Base-by-base conservation (phyloP, 2,113 vertebrate genomes). In the Paratilapia polleni region DNA sequence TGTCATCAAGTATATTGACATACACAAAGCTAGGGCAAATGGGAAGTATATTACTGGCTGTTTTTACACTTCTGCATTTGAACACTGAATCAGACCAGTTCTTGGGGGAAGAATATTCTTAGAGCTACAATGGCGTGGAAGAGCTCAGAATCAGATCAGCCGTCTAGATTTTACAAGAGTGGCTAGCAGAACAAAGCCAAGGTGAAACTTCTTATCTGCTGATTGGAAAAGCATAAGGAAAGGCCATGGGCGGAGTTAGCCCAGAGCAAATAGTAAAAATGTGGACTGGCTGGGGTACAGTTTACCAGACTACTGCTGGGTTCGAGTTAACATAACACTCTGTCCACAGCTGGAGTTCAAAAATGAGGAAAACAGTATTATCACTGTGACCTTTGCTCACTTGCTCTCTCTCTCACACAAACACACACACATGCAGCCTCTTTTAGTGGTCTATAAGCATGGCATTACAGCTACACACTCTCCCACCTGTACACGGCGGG, bases 401-500 rank as follows among this genome's bases (percentile, higher is more conserved):
- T 49, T 41, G 15, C 61, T 60, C 77, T 13, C 56, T 49, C 24
- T 10, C 56, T 13, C 81, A 36, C 61, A 41, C 70, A 63, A 74
- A 74, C 77, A 58, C 68, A 47, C 28, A 70, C 57, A 56, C 56
- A 28, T 57, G 22, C 58, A 24, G 2, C 4, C 19, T 58, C 54
- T 14, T 59, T 6, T 3, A 36, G 15, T 74, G 47, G 26, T 20
- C 5, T 54, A 0, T 13, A 73, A 28, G 1, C 36, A 10, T 17
- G 20, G 14, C 47, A 12, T 49, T 5, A 22, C 47, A 74, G 28
- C 20, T 22, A 19, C 52, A 24, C 74, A 34, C 63, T 36, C 62
- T 87, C 89, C 79, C 89, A 95, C 94, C 93, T 95, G 86, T 64
- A 36, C 31, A 22, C 59, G 9, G 66, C 22, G 85, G 80, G 2